These are phyloP conservation scores for Nyctibius grandis DNA, from an alignment of 2,797 vertebrate species.

Conservation along the genomic window DNA sequence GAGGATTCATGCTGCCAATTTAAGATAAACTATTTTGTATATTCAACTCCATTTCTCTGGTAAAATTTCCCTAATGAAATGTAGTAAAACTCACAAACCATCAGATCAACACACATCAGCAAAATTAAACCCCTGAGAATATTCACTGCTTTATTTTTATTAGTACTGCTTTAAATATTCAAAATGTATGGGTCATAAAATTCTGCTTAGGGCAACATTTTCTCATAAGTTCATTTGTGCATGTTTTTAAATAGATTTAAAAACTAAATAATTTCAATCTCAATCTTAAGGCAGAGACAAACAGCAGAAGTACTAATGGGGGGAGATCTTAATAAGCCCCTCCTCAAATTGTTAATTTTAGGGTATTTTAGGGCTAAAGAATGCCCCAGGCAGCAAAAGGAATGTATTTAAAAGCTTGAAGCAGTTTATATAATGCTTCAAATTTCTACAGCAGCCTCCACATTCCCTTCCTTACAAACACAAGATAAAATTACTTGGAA, in stretches of 20 bases:
- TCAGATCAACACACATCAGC: slow-evolving; percentile 61
- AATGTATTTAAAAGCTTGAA: slow-evolving; percentile 47
- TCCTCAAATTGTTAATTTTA: slow-evolving; percentile 3
- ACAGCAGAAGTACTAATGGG: not conserved
- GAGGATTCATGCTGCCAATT: slow-evolving; percentile 58
- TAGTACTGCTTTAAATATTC: slow-evolving; percentile 68
- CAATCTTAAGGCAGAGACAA: not conserved
- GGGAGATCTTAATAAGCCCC: not conserved
- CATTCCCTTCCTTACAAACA: slow-evolving; percentile 32
- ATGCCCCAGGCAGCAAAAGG: not conserved
- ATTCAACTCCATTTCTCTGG: slow-evolving; percentile 52
- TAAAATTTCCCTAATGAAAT: slow-evolving; percentile 71
- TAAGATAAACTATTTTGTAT: slow-evolving; percentile 63
- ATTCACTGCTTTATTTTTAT: slow-evolving; percentile 66
- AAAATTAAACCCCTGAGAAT: slow-evolving; percentile 71
- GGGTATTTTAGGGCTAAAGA: slow-evolving; percentile 10
- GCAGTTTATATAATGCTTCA: slow-evolving; percentile 15
- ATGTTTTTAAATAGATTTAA: slow-evolving; percentile 58
- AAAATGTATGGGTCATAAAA: slow-evolving; percentile 70
- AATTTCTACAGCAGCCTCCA: slow-evolving; percentile 12
- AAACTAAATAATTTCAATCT: slow-evolving; percentile 46
- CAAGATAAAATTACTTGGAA: slow-evolving; percentile 54
- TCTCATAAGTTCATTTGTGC: slow-evolving; percentile 64
- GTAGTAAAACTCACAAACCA: slow-evolving; percentile 71
- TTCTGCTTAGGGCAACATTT: slow-evolving; percentile 67